Evolutionary conservation across 2,797 vertebrate species (phyloP), one percentile per base, ranked within the genome.

Genomic region (Loriculus beryllinus): DNA sequence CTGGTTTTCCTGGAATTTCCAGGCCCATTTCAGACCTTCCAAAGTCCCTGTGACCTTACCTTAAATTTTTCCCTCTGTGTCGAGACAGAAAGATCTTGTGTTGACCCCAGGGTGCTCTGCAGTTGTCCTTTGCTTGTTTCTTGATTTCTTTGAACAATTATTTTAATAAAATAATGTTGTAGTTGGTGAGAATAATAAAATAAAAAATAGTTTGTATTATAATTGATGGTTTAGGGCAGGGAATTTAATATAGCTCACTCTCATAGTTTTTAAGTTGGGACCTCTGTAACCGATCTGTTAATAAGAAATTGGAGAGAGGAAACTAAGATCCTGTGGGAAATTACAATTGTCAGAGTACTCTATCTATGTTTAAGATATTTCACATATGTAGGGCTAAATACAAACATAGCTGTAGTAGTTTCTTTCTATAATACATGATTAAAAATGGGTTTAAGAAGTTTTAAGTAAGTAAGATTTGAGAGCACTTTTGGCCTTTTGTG

Each of bases 221-320:
- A 96, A 92, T 69, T 74, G 31, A 95, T 91, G 68, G 97, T 96
- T 92, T 94, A 82, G 95, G 94, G 26, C 85, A 95, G 81, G 42
- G 57, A 93, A 90, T 86, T 88, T 96, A 96, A 96, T 96, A 94
- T 88, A 94, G 60, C 35, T 54, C 86, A 63, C 26, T 78, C 11
- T 74, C 71, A 12, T 82, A 90, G 77, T 69, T 69, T 96, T 91
- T 90, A 90, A 76, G 72, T 31, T 93, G 80, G n/a, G 86, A 91
- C 54, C 85, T 95, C 74, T 82, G 51, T 90, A 76, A 94, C 95
- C 48, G 2, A 70, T 92, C 79, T 86, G 43, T 93, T 97, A 96
- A 93, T 96, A 91, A 94, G 49, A 95, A 97, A 96, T 52, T 1
- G 5, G 69, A 95, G 92, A 93, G 31, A 93, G 22, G 70, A 93